Evolutionary conservation across 2,888 invertebrate genomes (phyloP), one percentile per base, ranked within the genome.

Genomic region (Herminia tarsipennalis): DNA sequence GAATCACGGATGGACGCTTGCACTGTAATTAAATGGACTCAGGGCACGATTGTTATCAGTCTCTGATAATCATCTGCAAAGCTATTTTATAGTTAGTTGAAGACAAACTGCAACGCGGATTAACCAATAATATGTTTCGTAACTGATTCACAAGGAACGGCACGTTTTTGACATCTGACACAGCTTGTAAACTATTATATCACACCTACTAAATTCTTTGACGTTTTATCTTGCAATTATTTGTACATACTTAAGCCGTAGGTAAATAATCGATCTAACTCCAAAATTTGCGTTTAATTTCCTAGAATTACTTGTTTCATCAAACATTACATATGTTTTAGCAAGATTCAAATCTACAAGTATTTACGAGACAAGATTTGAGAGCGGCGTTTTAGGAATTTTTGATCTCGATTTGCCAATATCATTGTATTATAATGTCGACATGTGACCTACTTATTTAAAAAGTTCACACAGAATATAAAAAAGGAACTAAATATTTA

Each of bases 1-100:
- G 59, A 63, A 69, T 54, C 66, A 70, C 69, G 66, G 66, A 69
- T 47, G 35, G 41, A 55, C 50, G 50, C 56, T 61, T 46, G 52
- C 51, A 45, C 54, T 69, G 61, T 69, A 72, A 77, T 78, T 75
- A 78, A 56, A 68, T 64, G 57, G 63, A 48, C 63, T 60, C 55
- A 53, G 57, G 53, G 58, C 58, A 65, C 48, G 52, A 65, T 56
- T 35, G 18, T 33, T 40, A 48, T 34, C 41, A 33, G 36, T 40
- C 8, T 6, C 29, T 25, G 35, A 44, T 59, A 42, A n/a, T 28
- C 33, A 52, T 41, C 42, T 53, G 35, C 13, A 24, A 24, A 32
- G 10, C 25, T 29, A 47, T n/a, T 24, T 27, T 37, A 30, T 36
- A 27, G 29, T 13, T 21, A 20, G 37, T 29, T 33, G 29, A 44